A percentile compares a stretch with the other conserved stretches of the same genome.
Conservation (phyloP, 2,113 vertebrate genomes). For the Noctilio leporinus region DNA sequence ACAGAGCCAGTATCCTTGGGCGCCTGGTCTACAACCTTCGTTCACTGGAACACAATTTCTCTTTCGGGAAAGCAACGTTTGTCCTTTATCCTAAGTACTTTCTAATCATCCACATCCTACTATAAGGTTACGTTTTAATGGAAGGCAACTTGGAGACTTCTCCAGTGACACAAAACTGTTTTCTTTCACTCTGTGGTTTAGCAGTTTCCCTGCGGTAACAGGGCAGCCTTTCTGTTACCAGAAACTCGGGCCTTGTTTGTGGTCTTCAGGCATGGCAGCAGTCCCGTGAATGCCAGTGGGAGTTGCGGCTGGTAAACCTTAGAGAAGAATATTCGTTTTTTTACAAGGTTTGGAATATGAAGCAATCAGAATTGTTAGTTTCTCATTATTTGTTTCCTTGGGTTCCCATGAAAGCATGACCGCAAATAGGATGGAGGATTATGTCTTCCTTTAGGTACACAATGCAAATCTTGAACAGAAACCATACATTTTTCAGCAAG, state of each 20-base stretch:
- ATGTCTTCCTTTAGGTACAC: neutral
- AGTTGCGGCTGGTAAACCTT: conserved; percentile 40
- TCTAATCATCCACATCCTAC: conserved; percentile 60
- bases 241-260: conserved; percentile 50
- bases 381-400: conserved; percentile 19
- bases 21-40: neutral
- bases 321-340: conserved; percentile 43
- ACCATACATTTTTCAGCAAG: neutral
- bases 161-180: conserved; percentile 59
- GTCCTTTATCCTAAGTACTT: conserved; percentile 42
- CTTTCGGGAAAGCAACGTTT: conserved; percentile 56
- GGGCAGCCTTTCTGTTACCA: conserved; percentile 53
- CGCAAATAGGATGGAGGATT: neutral
- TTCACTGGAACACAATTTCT: neutral
- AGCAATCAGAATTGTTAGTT: conserved; percentile 39
- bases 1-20: conserved; percentile 12
- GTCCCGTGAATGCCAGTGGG: conserved; percentile 25
- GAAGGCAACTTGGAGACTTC: conserved; percentile 53
- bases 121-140: conserved; percentile 68
- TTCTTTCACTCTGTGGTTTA: conserved; percentile 60
- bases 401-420: conserved; percentile 27
- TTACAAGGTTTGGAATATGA: conserved; percentile 37
- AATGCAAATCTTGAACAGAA: neutral
- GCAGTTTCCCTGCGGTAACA: conserved; percentile 53
- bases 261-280: conserved; percentile 22